Conservation (phyloP, 2,888 invertebrate species). For the Dorcus parallelipipedus region DNA sequence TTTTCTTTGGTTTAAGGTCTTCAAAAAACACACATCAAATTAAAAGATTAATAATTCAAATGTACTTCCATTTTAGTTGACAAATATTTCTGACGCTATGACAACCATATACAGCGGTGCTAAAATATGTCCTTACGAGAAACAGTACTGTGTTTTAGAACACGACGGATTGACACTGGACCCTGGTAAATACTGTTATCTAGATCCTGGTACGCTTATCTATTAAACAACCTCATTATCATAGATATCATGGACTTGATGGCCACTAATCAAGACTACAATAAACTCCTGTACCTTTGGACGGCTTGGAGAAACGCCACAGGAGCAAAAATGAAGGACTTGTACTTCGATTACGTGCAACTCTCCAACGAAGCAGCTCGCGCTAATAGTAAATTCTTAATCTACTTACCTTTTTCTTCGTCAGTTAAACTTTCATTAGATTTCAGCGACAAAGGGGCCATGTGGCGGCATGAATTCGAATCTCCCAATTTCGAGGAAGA, state of each 20-base stretch:
- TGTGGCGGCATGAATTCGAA: constrained; percentile 53
- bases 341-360: constrained; percentile 59
- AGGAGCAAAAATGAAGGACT: constrained; percentile 58
- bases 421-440: constrained; percentile 33
- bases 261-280: constrained; percentile 54
- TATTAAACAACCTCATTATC: not conserved
- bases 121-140: constrained; percentile 47
- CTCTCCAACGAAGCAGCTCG: constrained; percentile 61
- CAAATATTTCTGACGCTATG: constrained; percentile 32
- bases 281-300: constrained; percentile 64
- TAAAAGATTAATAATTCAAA: constrained; percentile 20
- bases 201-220: not conserved
- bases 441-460: constrained; percentile 51
- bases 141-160: constrained; percentile 39
- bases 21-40: not conserved
- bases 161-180: constrained; percentile 40
- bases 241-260: constrained; percentile 46
- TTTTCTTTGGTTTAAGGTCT: no score
- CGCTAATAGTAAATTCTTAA: constrained; percentile 44
- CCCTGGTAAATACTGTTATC: constrained; percentile 35
- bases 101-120: constrained; percentile 47
- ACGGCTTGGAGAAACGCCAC: constrained; percentile 62
- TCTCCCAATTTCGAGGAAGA: constrained; percentile 44
- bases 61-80: constrained; percentile 26
- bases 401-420: not conserved